phyloP scores from a whole-genome alignment of 2,113 vertebrate genomes.

The Cyprinodon variegatus region DNA sequence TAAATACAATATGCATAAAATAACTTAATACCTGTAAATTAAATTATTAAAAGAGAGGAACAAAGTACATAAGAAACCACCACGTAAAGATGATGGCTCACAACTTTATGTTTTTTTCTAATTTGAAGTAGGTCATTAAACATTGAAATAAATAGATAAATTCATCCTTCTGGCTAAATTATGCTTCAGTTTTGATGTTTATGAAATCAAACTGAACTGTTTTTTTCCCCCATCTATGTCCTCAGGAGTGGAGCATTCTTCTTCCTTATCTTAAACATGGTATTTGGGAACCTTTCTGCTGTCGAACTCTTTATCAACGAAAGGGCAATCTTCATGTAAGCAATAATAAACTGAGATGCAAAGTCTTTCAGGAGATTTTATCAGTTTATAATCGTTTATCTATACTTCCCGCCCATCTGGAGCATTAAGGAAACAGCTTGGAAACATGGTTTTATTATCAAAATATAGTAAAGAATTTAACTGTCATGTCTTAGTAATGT shows the following conservation, averaged over 20 bases:
- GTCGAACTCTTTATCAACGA: constrained; percentile 85
- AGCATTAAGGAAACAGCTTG: background rate
- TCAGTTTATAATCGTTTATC: background rate
- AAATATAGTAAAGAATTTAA: background rate
- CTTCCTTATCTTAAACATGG: constrained; percentile 85
- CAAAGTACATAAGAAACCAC: too few relatives aligned
- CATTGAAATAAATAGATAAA: background rate
- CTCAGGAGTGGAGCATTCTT: constrained; percentile 81
- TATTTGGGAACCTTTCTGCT: constrained; percentile 84
- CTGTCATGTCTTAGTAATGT: background rate
- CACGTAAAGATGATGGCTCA: too few relatives aligned
- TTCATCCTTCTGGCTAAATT: background rate
- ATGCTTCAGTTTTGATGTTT: background rate
- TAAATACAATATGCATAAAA: too few relatives aligned
- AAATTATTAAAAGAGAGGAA: too few relatives aligned
- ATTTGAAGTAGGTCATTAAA: background rate
- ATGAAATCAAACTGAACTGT: too few relatives aligned
- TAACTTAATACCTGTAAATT: too few relatives aligned
- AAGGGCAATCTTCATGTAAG: constrained; percentile 82
- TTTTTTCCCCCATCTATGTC: constrained; percentile 5
- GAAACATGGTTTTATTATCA: too few relatives aligned
- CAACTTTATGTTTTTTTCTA: background rate
- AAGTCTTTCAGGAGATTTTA: background rate
- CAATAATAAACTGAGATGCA: constrained; percentile 5
- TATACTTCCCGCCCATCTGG: background rate